A percentile compares a stretch with the other conserved stretches of the same genome.
Evolutionary conservation across 2,888 invertebrate species (phyloP).

Genomic region (Mayetiola destructor): DNA sequence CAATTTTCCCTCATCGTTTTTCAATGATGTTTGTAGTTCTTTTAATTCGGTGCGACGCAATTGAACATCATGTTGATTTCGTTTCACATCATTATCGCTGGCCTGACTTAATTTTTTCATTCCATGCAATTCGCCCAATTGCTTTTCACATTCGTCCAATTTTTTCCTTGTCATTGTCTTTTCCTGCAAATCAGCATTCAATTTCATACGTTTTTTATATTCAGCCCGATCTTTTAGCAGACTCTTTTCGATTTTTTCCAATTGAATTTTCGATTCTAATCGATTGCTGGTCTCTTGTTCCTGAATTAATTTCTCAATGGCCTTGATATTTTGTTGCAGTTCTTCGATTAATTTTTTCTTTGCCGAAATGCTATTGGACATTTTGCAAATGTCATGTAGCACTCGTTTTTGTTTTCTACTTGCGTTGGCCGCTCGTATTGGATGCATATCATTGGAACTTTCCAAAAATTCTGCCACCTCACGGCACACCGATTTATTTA

Average conservation of each 20-base stretch:
- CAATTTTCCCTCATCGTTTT: conserved; percentile 58
- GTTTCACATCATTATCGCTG: conserved; percentile 49
- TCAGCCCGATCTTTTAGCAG: too few relatives aligned
- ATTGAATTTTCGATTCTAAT: conserved; percentile 44
- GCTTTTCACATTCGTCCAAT: conserved; percentile 36
- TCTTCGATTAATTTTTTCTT: conserved; percentile 56
- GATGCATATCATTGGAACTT: conserved; percentile 25
- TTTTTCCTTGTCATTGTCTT: conserved; percentile 27
- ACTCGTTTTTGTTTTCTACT: conserved; percentile 25
- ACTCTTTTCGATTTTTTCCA: conserved; percentile 44
- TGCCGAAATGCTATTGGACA: conserved; percentile 43
- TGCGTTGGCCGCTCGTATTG: conserved; percentile 21
- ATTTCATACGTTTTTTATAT: conserved; percentile 42
- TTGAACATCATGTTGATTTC: conserved; percentile 56
- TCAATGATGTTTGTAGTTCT: conserved; percentile 54
- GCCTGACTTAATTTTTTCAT: conserved; percentile 46
- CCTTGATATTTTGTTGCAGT: conserved; percentile 49
- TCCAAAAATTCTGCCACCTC: conserved; percentile 27
- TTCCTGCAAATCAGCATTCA: conserved; percentile 36
- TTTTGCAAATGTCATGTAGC: conserved; percentile 31
- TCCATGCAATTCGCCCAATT: conserved; percentile 38
- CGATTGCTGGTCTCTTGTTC: conserved; percentile 50
- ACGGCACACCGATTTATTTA: background rate
- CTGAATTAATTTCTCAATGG: conserved; percentile 59
- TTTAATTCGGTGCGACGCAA: conserved; percentile 63